These are phyloP conservation scores for Epizoanthus ramosus DNA, from an alignment of 92 coral and sea anemone genomes.

Conservation along the genomic window DNA sequence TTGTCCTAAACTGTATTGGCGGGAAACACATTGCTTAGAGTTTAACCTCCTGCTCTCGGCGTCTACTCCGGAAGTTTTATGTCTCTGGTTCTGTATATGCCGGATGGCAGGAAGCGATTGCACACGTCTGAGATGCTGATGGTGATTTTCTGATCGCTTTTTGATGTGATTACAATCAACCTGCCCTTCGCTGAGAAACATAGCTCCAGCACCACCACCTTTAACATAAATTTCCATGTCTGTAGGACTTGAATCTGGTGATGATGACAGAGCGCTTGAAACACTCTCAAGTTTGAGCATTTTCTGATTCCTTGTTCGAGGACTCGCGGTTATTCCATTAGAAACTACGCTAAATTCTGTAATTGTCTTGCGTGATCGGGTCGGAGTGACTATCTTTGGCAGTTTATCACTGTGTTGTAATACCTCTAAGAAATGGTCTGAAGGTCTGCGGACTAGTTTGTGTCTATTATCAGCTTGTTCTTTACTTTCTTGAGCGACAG, in stretches of 20 bases:
- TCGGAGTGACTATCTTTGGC: constrained; percentile 8
- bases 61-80: constrained; percentile 37
- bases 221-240: constrained; percentile 12
- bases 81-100: not conserved
- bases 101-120: constrained; percentile 36
- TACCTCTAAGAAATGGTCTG: constrained; percentile 39
- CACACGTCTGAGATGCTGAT: constrained; percentile 10
- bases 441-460: constrained; percentile 27
- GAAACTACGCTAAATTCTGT: constrained; percentile 8
- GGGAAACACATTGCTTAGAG: constrained; percentile 6
- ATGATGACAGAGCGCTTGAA: constrained; percentile 27
- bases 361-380: constrained; percentile 19
- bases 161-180: constrained; percentile 3
- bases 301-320: not conserved
- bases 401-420: constrained; percentile 14
- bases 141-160: constrained; percentile 3
- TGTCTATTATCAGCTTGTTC: not conserved
- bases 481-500: not conserved
- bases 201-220: constrained; percentile 1
- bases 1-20: constrained; percentile 17
- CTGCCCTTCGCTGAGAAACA: constrained; percentile 3
- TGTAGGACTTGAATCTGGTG: constrained; percentile 7
- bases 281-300: constrained; percentile 19
- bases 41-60: not conserved
- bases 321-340: not conserved